Evolutionary conservation across 1,140 invertebrate species (phyloP), one percentile per base, ranked within the genome.

Genomic region (Zaprionus tsacasi): DNA sequence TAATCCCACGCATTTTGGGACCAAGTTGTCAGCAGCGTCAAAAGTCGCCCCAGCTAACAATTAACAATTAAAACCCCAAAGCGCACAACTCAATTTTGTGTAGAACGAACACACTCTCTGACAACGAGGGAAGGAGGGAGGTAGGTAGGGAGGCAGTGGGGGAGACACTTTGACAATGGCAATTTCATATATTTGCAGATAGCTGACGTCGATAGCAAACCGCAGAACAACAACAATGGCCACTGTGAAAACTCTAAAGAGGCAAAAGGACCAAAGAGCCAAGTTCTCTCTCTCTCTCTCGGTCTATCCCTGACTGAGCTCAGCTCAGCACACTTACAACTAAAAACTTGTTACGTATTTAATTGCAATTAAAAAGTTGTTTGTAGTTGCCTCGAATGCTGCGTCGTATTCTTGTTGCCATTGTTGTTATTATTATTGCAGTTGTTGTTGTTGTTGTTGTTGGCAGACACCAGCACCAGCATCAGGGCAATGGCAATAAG

Each of bases 281-380:
- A 83, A 87, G 83, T 88, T 86, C 69, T 56, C 27, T 1, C 25
- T 27, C 25, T 27, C 25, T 27, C 25, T 2, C 27, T 4, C 21
- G 21, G 21, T 21, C 27, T 30, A 1, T 30, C 27, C 27, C 21
- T 21, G 21, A 13, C 52, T 33, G 25, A 55, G 52, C 35, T 54
- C 21, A 74, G 66, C 73, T 75, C 75, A 35, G 81, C 71, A 70
- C 83, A 88, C 85, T 83, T 89, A 89, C 83, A 89, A 85, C 86
- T 89, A 89, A 89, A 89, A 89, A 89, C 85, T 89, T 89, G 85
- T 89, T 89, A 89, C 86, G 85, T 89, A 89, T 89, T 89, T 89
- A 89, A 89, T 89, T 89, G 85, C 85, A 89, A 89, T 89, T 89
- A 89, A 89, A 89, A 89, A 89, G 85, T 89, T 88, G 81, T 88